Base-by-base conservation (phyloP, 2,888 invertebrate genomes). In the Chloroclystis v-ata region DNA sequence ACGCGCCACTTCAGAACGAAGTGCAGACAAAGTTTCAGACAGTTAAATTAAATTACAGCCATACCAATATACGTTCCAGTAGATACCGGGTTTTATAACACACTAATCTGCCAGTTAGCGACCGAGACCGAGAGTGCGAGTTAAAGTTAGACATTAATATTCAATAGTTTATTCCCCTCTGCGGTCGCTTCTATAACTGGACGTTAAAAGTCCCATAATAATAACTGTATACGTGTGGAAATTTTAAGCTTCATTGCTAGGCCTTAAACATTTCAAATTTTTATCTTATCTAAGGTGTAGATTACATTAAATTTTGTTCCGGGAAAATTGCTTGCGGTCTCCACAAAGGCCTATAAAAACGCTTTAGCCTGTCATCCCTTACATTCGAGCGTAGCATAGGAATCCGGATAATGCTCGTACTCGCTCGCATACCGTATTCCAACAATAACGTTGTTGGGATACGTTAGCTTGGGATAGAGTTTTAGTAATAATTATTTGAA, bases 31-130 rank as follows among this genome's bases (percentile, higher is more conserved):
- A 59, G 51, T 52, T 59, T 59, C 40, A 40, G 54, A 49, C 56
- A 56, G 56, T 54, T 56, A 59, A 56, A 59, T 56, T 56, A 56
- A 59, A 59, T 56, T 56, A 51, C 48, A 33, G 43, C 25, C 54
- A 50, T 38, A 39, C 29, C 41, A 49, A 33, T 26, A 12, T 8
- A 6, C 7, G 26, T 35, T 35, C 35, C 6, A 35, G 35, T 33
- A 33, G 10, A 35, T 46, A 49, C 43, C 49, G 48, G 42, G 51
- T 58, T 56, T 54, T 54, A 56, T 53, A 53, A 54, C 55, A 40
- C 56, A 51, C 47, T 56, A 49, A 56, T 56, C 52, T 54, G 42
- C 46, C 47, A 49, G 56, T 53, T 56, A 54, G 48, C 47, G 43
- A 43, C 37, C 33, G 57, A 46, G 52, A 56, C 53, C 16, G 37